Evolutionary conservation across 2,888 invertebrate species (phyloP).

Genomic region (Oscheius myriophilus): DNA sequence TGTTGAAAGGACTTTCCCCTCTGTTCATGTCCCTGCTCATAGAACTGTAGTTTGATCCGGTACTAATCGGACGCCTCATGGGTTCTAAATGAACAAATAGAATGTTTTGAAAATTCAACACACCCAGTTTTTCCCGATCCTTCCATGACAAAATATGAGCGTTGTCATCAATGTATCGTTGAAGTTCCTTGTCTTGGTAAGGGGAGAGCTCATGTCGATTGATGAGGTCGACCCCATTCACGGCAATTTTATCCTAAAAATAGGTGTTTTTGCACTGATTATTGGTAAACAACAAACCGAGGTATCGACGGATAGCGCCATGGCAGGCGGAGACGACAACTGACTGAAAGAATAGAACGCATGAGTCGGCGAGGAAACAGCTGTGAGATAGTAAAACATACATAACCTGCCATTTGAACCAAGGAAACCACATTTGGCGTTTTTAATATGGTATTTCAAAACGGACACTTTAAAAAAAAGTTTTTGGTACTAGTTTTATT

Average conservation of each 20-base stretch:
- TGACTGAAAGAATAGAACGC: conserved; percentile 30
- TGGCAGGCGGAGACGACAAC: conserved; percentile 24
- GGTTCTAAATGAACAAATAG: conserved; percentile 3
- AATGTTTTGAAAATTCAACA: background rate
- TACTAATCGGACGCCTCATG: background rate
- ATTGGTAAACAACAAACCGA: conserved; percentile 24
- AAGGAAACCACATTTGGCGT: too few species aligned
- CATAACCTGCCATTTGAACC: conserved; percentile 1
- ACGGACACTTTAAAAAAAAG: too few species aligned
- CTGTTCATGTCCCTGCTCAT: conserved; percentile 24
- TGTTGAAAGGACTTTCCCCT: conserved; percentile 12
- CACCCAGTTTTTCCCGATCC: conserved; percentile 42
- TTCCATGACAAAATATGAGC: conserved; percentile 48
- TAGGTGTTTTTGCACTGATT: background rate
- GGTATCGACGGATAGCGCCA: conserved; percentile 29
- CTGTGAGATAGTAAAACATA: conserved; percentile 17
- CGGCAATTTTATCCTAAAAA: conserved; percentile 61
- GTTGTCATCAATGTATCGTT: conserved; percentile 56
- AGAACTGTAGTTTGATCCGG: conserved; percentile 24
- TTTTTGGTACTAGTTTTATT: too few species aligned
- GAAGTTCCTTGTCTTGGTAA: conserved; percentile 60
- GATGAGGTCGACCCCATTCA: conserved; percentile 67
- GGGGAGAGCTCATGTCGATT: conserved; percentile 65
- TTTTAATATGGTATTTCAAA: too few species aligned
- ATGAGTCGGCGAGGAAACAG: conserved; percentile 21